phyloP scores from a whole-genome alignment of 2,113 vertebrate species.

The Colaptes auratus region DNA sequence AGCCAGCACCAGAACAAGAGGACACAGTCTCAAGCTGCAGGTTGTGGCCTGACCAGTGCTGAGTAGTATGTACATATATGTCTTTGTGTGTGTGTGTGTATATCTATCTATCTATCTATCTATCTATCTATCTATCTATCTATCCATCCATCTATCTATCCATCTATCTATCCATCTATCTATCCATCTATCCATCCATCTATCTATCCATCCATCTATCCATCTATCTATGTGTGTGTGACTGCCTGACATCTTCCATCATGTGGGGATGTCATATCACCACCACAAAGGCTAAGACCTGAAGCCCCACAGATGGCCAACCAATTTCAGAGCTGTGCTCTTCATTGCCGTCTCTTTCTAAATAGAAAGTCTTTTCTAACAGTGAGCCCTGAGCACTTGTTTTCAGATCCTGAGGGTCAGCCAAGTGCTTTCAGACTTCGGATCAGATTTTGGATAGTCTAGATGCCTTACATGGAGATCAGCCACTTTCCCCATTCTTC shows the following conservation, averaged over 20 bases:
- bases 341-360: background rate
- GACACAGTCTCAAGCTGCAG: no score
- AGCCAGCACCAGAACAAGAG: no score
- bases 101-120: no score
- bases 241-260: background rate
- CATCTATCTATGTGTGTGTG: no score
- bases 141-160: no score
- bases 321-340: background rate
- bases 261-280: rapidly evolving
- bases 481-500: background rate
- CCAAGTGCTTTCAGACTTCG: background rate
- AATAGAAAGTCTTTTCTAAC: background rate
- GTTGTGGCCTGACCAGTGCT: no score
- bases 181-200: no score
- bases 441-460: background rate
- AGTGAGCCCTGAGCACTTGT: background rate
- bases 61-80: no score
- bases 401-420: background rate
- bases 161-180: no score
- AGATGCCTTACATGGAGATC: background rate
- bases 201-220: no score
- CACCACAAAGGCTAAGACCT: background rate
- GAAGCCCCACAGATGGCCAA: background rate
- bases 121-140: no score
- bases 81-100: no score